Evolutionary conservation across 2,113 vertebrate genomes (phyloP), one percentile per base, ranked within the genome.

Genomic region (Chroicocephalus ridibundus): DNA sequence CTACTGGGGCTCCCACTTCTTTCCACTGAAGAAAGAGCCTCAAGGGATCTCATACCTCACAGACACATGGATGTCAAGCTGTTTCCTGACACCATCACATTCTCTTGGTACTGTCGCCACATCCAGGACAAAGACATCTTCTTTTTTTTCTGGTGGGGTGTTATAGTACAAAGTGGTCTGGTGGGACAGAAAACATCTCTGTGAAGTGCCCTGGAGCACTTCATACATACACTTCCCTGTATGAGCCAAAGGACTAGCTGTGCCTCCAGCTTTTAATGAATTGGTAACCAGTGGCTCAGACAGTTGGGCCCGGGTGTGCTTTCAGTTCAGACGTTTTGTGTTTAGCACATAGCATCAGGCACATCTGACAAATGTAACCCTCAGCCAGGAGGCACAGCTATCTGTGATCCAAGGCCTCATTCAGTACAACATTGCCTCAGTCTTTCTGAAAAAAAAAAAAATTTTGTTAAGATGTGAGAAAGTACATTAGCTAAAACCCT

Each of bases 131-230:
- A 97, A 98, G 38, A 78, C 64, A 2, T 82, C 75, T 46, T 94
- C 47, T 55, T 38, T 14, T 86, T 86, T 93, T 54, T 72, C 38
- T 40, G 97, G 86, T 57, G 88, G 91, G 12, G 13, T 47, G 13
- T 98, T 98, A 58, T 96, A 97, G 25, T 81, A 95, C 62, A 96
- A 69, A 58, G 94, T 74, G 7, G 74, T 71, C 97, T 98, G 88
- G 15, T 26, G 49, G 24, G 9, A 44, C 16, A 91, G 80, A 87
- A 81, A 91, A 82, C 8, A 85, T 34, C 15, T 82, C 14, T 75
- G 10, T 95, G 44, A 90, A 52, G 20, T 54, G 12, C 4, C 26
- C 40, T 9, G 5, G 49, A 65, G 15, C 36, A 36, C 36, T 36
- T 36, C 36, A 36, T 36, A 36, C 36, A 36, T 36, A 36, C 36